Percentiles rank a stretch among this genome's conserved stretches.
These are phyloP conservation scores for Carterocephalus palaemon DNA, from an alignment of 2,888 invertebrate genomes.

Conservation along the genomic window DNA sequence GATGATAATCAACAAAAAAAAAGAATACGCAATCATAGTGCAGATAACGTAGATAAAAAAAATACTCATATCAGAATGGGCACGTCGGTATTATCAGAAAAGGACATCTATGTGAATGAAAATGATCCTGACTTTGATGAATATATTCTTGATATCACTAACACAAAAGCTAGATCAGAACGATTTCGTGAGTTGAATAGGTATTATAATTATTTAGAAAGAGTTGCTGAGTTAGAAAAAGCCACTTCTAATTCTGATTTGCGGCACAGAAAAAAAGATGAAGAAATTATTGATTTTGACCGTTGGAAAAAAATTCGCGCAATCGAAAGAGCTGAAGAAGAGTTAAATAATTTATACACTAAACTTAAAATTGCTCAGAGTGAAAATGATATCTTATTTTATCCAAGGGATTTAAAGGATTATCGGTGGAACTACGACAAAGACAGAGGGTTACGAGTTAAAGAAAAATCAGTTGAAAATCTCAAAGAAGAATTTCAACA, in stretches of 20 bases:
- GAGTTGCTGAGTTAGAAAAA: slow-evolving; percentile 89
- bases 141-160: slow-evolving; percentile 82
- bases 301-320: slow-evolving; percentile 89
- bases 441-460: slow-evolving; percentile 87
- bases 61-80: slow-evolving; percentile 26
- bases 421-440: slow-evolving; percentile 86
- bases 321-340: slow-evolving; percentile 89
- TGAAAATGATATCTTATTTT: slow-evolving; percentile 90
- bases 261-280: slow-evolving; percentile 84
- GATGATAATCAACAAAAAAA: slow-evolving; percentile 53
- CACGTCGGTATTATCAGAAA: slow-evolving; percentile 55
- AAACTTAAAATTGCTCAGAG: slow-evolving; percentile 88
- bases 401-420: slow-evolving; percentile 85
- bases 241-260: slow-evolving; percentile 84
- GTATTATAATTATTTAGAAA: slow-evolving; percentile 91
- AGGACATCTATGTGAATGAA: slow-evolving; percentile 55
- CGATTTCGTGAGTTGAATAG: slow-evolving; percentile 90
- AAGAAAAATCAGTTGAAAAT: slow-evolving; percentile 93
- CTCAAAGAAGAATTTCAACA: slow-evolving; percentile 87
- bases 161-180: slow-evolving; percentile 84
- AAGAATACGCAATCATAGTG: slow-evolving; percentile 81
- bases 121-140: slow-evolving; percentile 83
- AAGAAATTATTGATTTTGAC: slow-evolving; percentile 91
- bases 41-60: slow-evolving; percentile 65
- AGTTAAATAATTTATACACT: slow-evolving; percentile 85